phyloP scores from a whole-genome alignment of 2,888 invertebrate genomes.

The Limenitis camilla region DNA sequence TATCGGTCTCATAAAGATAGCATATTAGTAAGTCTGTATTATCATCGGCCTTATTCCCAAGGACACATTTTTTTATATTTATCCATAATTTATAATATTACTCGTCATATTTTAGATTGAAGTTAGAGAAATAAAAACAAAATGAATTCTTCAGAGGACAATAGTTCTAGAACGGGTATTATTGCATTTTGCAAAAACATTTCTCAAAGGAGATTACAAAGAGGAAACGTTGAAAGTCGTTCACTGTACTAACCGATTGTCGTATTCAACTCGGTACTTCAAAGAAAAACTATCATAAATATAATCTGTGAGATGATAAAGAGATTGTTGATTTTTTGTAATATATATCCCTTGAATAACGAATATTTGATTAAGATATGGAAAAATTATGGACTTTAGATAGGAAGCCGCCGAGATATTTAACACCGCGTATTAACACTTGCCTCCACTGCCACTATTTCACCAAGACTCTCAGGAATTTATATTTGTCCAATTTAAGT shows the following conservation, averaged over 20 bases:
- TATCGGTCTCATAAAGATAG: too few relatives aligned
- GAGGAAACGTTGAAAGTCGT: constrained; percentile 27
- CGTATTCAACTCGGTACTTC: constrained; percentile 31
- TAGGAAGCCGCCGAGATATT: too few relatives aligned
- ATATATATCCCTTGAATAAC: constrained; percentile 3
- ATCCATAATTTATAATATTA: too few relatives aligned
- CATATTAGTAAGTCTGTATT: too few relatives aligned
- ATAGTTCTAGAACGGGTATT: constrained; percentile 16
- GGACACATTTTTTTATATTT: too few relatives aligned
- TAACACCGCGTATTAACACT: too few relatives aligned
- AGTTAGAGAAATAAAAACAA: neutral
- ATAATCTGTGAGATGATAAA: constrained; percentile 21
- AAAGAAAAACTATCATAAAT: constrained; percentile 34
- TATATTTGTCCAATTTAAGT: too few relatives aligned
- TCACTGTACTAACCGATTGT: constrained; percentile 25
- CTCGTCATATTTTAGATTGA: neutral
- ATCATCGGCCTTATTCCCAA: too few relatives aligned
- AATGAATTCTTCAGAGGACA: neutral
- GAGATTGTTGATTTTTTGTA: constrained; percentile 21
- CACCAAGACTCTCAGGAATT: too few relatives aligned
- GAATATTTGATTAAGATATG: neutral
- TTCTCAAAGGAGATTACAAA: constrained; percentile 29
- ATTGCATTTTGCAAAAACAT: constrained; percentile 43
- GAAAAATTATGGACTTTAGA: neutral
- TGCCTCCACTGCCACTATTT: too few relatives aligned